Conservation (phyloP, 2,113 vertebrate genomes). For the Cricetomys ansorgei region DNA sequence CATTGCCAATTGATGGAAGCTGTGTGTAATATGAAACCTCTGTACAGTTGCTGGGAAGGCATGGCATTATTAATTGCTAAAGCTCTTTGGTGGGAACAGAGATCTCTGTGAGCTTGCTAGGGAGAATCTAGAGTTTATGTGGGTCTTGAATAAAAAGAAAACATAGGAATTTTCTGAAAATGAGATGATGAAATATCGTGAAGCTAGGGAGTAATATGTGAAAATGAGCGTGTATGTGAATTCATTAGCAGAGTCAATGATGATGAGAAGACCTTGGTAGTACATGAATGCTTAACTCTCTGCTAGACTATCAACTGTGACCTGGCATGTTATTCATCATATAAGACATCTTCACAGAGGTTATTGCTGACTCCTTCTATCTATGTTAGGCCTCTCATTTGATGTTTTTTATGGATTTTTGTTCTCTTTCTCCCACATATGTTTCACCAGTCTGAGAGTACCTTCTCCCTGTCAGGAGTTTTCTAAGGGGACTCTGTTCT, state of each 20-base stretch:
- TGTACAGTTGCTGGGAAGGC: not conserved
- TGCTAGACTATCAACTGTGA: not conserved
- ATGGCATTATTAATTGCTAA: not conserved
- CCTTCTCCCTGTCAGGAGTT: not conserved
- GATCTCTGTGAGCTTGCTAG: slow-evolving; percentile 5
- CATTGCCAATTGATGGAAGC: not conserved
- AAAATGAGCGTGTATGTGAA: slow-evolving; percentile 8
- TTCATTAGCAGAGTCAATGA: not conserved
- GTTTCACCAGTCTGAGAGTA: not conserved
- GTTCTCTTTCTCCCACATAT: not conserved
- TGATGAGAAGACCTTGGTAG: not conserved
- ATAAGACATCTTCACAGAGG: not conserved
- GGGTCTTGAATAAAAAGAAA: slow-evolving; percentile 3
- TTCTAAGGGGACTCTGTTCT: not conserved
- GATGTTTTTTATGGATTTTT: not conserved
- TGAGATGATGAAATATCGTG: not conserved
- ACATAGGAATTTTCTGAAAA: not conserved
- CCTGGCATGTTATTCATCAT: not conserved
- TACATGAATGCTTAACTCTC: not conserved
- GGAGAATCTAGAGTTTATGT: not conserved
- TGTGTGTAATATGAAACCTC: slow-evolving; percentile 25
- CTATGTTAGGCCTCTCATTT: not conserved
- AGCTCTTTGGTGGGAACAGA: not conserved
- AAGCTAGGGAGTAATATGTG: not conserved
- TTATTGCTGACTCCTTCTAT: not conserved